Evolutionary conservation across 2,888 invertebrate species (phyloP), one percentile per base, ranked within the genome.

Genomic region (Metacarcinus magister): DNA sequence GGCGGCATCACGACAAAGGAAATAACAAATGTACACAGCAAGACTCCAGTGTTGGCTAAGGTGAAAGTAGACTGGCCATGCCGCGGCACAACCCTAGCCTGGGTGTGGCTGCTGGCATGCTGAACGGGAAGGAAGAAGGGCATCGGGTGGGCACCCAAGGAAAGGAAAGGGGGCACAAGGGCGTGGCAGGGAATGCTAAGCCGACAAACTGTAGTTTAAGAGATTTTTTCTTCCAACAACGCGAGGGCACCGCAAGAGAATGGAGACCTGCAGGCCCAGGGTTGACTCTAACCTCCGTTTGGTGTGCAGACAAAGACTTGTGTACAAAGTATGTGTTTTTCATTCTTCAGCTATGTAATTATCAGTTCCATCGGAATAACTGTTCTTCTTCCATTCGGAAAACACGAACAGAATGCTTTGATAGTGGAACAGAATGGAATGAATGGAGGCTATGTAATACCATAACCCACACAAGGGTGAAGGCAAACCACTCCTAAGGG

Each of bases 11-110:
- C 82, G 82, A 82, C 32, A 32, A 32, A 13, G 82, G 32, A 28
- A 82, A 82, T 82, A 82, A 32, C 82, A 32, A 82, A 82, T 82
- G 82, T 82, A 82, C 82, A 82, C 82, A 82, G 82, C 32, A 82
- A 13, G 13, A 23, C 23, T 82, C 82, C 82, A 82, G 82, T 8
- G 82, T 5, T 32, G 82, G 82, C 82, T 32, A 32, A 82, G 82
- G 82, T 82, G 82, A 82, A 82, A 82, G 82, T 82, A 82, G 67
- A 67, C n/a, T 67, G 67, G 67, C 32, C 23, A 82, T 32, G 23
- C 32, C 32, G 16, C 32, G 67, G 67, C 82, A 32, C 82, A 82
- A 28, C 82, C 13, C 13, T 82, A 7, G 32, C 10, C 82, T 13
- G 28, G 82, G 82, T 32, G 82, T 82, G 32, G 82, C 8, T 28